Conservation (phyloP, 2,888 invertebrate genomes). For the Cremastinae sp. region DNA sequence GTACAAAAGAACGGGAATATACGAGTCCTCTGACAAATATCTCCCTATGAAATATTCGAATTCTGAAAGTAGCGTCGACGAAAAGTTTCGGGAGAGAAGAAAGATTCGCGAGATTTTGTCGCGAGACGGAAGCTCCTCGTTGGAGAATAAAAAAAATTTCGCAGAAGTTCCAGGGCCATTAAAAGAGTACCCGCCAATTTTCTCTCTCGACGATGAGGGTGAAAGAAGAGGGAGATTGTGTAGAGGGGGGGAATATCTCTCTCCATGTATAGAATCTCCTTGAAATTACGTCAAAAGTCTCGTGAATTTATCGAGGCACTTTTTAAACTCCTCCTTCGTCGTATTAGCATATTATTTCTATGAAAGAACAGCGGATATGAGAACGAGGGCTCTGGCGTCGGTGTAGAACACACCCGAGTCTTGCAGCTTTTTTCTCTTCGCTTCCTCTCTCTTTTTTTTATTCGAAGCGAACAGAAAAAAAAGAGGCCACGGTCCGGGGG, state of each 20-base stretch:
- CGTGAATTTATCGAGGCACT: slow-evolving; percentile 79
- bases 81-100: background rate
- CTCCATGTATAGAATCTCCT: slow-evolving; percentile 49
- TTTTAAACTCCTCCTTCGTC: slow-evolving; percentile 79
- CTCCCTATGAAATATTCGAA: slow-evolving; percentile 41
- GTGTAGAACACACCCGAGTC: slow-evolving; percentile 44
- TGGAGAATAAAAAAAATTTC: slow-evolving; percentile 73
- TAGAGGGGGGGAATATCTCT: background rate
- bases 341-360: slow-evolving; percentile 80
- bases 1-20: slow-evolving; percentile 25
- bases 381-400: slow-evolving; percentile 64
- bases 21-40: slow-evolving; percentile 34
- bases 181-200: background rate
- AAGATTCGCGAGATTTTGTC: slow-evolving; percentile 40
- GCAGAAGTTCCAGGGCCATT: slow-evolving; percentile 69
- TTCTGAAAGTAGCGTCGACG: slow-evolving; percentile 7
- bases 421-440: no score
- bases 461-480: no score
- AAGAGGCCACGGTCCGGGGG: slow-evolving; percentile 9
- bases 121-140: slow-evolving; percentile 49
- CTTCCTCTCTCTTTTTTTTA: no score
- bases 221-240: slow-evolving; percentile 63
- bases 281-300: slow-evolving; percentile 80
- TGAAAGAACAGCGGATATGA: slow-evolving; percentile 65
- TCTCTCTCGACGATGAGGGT: slow-evolving; percentile 37